Evolutionary conservation across 2,888 invertebrate species (phyloP).

Genomic region (Laspeyria flexula): DNA sequence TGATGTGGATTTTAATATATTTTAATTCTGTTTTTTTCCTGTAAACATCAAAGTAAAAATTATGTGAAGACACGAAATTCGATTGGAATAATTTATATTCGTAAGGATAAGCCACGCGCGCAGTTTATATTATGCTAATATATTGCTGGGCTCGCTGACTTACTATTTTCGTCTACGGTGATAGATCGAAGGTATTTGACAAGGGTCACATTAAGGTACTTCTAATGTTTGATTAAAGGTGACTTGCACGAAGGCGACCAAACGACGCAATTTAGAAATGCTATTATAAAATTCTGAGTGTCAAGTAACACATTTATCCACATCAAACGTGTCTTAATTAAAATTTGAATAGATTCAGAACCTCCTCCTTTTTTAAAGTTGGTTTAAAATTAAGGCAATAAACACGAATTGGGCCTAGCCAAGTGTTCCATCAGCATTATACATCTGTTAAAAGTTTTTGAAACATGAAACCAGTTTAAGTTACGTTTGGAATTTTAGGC

Average conservation of each 20-base stretch:
- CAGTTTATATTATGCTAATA: conserved; percentile 40
- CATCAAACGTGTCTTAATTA: neutral
- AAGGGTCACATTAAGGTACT: conserved; percentile 51
- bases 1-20: no score
- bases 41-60: conserved; percentile 38
- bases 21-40: conserved; percentile 22
- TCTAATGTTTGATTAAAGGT: conserved; percentile 38
- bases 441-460: no score
- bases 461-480: conserved; percentile 1
- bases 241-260: neutral
- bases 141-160: conserved; percentile 24
- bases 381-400: no score
- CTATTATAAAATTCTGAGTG: neutral
- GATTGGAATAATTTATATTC: conserved; percentile 37
- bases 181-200: conserved; percentile 56
- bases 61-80: conserved; percentile 46
- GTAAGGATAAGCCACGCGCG: conserved; percentile 40
- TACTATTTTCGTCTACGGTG: conserved; percentile 32
- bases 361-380: no score
- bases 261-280: neutral
- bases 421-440: no score
- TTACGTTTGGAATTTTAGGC: conserved; percentile 12
- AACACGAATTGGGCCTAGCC: no score
- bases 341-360: no score
- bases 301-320: neutral